Base-by-base conservation (phyloP, 2,113 vertebrate genomes). In the Uria lomvia region DNA sequence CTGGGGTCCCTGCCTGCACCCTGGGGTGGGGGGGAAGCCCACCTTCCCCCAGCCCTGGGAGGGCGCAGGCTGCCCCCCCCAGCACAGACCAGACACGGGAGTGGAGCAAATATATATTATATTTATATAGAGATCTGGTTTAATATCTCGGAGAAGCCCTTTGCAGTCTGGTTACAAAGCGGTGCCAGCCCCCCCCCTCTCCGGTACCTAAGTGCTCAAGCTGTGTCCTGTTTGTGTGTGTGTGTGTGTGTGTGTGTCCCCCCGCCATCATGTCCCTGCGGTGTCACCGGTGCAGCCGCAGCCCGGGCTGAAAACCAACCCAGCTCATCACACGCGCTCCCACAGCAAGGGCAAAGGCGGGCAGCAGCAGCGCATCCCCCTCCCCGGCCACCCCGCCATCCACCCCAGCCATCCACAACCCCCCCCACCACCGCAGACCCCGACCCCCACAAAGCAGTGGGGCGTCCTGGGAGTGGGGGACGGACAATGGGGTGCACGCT, bases 21-120 rank as follows among this genome's bases (percentile, higher is more conserved):
- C 73, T 3, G 32, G 10, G 11, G 26, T 68, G 36, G 81, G 36
- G 27, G 36, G 21, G 6, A 24, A 59, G 6, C 27, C 19, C 56
- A 32, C 43, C 19, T 4, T 14, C 1, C 40, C 49, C 42, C 43
- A 5, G 4, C 27, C 34, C 30, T 42, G 53, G 53, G 36, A 49
- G 26, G 40, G n/a, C 3, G 2, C 5, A 24, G 32, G 18, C 19
- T 68, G 34, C 16, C 9, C 24, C 23, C 11, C 14, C 7, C 1
- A 0, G 5, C 87, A 94, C 58, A 34, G 68, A 95, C n/a, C 77
- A 78, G 43, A 50, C 53, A 30, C 7, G 5, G 79, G 60, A 30
- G 30, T 36, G 59, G 60, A 80, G 74, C 72, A 58, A 43, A 71
- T 86, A 96, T 96, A 96, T 96, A 96, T 97, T 97, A 97, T 95